phyloP scores from a whole-genome alignment of 2,113 vertebrate genomes.

The Numida meleagris region DNA sequence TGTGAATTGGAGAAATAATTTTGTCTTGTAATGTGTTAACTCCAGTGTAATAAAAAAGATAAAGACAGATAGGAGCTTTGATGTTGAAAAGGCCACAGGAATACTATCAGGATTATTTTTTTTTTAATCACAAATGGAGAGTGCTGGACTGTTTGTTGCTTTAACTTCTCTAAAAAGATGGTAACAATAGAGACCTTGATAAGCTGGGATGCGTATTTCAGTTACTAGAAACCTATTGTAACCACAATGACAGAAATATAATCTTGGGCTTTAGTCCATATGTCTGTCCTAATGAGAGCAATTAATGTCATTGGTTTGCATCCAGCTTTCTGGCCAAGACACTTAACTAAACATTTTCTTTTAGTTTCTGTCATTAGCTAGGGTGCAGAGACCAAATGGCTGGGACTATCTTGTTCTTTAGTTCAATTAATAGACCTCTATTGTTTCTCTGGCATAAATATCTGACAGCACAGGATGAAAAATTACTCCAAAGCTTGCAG shows the following conservation, averaged over 20 bases:
- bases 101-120: not conserved
- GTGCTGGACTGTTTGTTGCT: not conserved
- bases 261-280: conserved; percentile 37
- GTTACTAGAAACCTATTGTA: conserved; percentile 28
- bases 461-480: conserved; percentile 35
- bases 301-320: conserved; percentile 43
- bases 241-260: conserved; percentile 1
- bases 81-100: not conserved
- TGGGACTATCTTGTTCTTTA: conserved; percentile 51
- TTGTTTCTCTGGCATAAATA: conserved; percentile 47
- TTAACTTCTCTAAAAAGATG: not conserved
- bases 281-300: conserved; percentile 42
- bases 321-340: conserved; percentile 43
- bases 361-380: conserved; percentile 8
- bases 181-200: not conserved
- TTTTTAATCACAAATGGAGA: not conserved
- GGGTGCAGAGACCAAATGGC: conserved; percentile 3
- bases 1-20: not conserved
- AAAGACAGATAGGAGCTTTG: not conserved
- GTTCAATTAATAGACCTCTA: conserved; percentile 62
- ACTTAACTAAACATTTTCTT: conserved; percentile 48
- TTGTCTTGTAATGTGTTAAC: not conserved
- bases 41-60: not conserved
- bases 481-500: conserved; percentile 4
- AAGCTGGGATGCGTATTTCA: conserved; percentile 7